Base-by-base conservation (phyloP, 1,140 invertebrate genomes). In the Linepithema humile region DNA sequence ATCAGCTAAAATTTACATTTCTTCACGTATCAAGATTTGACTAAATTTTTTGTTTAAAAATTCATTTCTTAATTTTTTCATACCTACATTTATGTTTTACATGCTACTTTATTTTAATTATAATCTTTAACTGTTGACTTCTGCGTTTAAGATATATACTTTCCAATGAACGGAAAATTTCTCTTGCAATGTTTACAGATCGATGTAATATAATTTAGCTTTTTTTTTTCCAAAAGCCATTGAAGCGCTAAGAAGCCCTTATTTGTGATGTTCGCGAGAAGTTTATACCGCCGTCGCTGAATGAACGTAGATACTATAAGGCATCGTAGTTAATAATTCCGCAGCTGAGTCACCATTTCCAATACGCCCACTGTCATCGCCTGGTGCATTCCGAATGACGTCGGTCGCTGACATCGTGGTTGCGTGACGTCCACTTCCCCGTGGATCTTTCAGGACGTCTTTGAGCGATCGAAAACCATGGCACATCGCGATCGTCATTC, bases 331-430 rank as follows among this genome's bases (percentile, higher is more conserved):
- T 84, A 84, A 73, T 91, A 84, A 86, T 83, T 85, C 80, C 64
- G 57, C 83, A 38, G 85, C 82, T 91, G 90, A 91, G 83, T 91
- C 90, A 88, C 15, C 60, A 84, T 88, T 88, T 88, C 78, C 87
- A 86, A 90, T 90, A 88, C 87, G 84, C 89, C 85, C 84, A 89
- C 89, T 82, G 65, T 80, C 75, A 57, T 70, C 62, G 50, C 77
- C 62, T 59, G 53, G 59, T 85, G 82, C 83, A 59, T 82, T 84
- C 62, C 57, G 57, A 59, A 69, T 82, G 48, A 80, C 86, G 20
- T 85, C 74, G 70, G 82, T 65, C 86, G 72, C 59, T 62, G 77
- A 88, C 86, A 72, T 72, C 64, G 67, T 43, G 43, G 17, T 43
- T 23, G 48, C 73, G 48, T 78, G 75, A 78, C 75, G 43, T 74